phyloP scores from a whole-genome alignment of 30 jellyfish, hydroid and myxozoan genomes.

The Cassiopea xamachana region DNA sequence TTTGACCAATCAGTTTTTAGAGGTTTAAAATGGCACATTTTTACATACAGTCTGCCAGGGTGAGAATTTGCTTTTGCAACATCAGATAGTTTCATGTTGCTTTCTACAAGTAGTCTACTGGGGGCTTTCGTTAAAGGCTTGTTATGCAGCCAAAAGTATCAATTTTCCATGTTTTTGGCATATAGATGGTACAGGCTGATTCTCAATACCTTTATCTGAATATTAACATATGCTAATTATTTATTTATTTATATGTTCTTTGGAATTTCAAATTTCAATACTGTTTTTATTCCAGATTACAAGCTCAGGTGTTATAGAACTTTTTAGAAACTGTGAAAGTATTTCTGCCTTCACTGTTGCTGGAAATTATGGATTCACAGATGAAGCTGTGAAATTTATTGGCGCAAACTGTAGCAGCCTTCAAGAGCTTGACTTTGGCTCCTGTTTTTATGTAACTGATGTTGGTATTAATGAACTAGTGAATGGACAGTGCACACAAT shows the following conservation, averaged over 20 bases:
- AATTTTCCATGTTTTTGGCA: no score
- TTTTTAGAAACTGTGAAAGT: conserved; percentile 32
- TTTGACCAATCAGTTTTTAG: not conserved
- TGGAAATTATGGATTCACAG: conserved; percentile 71
- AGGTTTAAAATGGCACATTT: not conserved
- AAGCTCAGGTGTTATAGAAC: conserved; percentile 37
- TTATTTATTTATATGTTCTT: no score
- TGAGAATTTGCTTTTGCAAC: not conserved
- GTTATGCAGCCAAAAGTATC: no score
- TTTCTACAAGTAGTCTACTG: not conserved
- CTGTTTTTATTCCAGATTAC: conserved; percentile 48
- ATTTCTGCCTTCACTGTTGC: conserved; percentile 23
- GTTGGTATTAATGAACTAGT: conserved; percentile 28
- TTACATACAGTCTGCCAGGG: not conserved
- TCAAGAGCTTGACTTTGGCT: conserved; percentile 60
- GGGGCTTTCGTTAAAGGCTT: no score
- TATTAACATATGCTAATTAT: no score
- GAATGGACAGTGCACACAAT: conserved; percentile 30
- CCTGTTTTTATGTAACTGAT: conserved; percentile 58
- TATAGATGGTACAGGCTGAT: no score
- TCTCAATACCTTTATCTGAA: no score
- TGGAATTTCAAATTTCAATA: not conserved
- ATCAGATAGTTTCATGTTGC: not conserved
- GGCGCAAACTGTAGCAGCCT: conserved; percentile 23
- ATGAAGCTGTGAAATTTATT: conserved; percentile 56